These are phyloP conservation scores for Crax fasciolata DNA, from an alignment of 2,797 vertebrate species.

Conservation along the genomic window DNA sequence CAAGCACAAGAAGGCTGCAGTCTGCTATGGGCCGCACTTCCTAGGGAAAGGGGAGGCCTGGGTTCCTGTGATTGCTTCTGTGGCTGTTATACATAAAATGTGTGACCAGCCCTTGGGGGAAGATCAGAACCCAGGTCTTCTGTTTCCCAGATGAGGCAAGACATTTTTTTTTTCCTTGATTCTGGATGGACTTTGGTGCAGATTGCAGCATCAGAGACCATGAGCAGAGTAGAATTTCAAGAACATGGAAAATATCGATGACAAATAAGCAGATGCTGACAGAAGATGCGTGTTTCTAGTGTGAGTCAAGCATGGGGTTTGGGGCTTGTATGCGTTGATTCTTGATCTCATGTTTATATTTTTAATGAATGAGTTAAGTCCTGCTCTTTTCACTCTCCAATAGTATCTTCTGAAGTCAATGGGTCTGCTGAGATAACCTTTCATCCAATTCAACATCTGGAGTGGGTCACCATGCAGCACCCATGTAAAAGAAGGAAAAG, in stretches of 20 bases:
- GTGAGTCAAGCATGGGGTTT: accelerated
- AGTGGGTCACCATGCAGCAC: not conserved
- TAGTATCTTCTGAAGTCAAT: not conserved
- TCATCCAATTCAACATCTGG: not conserved
- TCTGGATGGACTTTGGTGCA: not conserved
- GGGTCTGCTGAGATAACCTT: not conserved
- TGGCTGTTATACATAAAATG: not conserved
- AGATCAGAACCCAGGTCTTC: not conserved
- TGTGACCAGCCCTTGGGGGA: not conserved
- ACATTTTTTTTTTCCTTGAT: not conserved
- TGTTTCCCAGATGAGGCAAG: not conserved
- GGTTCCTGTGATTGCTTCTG: not conserved
- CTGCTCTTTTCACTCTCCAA: not conserved
- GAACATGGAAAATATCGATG: not conserved
- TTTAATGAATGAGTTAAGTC: not conserved
- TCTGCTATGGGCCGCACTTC: not conserved
- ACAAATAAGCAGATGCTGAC: not conserved
- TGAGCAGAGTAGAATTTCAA: not conserved
- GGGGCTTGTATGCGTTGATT: not conserved
- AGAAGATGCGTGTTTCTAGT: not conserved
- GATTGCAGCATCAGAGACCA: not conserved
- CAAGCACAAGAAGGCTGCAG: not conserved
- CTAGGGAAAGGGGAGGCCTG: not conserved
- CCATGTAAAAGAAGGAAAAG: not conserved
- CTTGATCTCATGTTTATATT: not conserved